These are phyloP conservation scores for Lithodes maja DNA, from an alignment of 2,888 invertebrate species.

Conservation along the genomic window DNA sequence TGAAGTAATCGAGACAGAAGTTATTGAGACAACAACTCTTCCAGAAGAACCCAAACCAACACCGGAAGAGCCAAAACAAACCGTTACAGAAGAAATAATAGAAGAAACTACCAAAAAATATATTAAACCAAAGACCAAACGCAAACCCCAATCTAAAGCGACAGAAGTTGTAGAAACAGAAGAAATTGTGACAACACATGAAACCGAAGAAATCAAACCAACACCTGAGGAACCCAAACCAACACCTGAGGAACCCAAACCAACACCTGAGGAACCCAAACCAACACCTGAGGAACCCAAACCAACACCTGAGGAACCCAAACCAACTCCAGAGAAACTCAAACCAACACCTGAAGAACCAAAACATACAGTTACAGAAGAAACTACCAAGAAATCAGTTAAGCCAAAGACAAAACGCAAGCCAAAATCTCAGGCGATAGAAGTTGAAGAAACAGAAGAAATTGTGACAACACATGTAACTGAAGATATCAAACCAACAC, in stretches of 20 bases:
- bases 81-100: not conserved
- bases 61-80: conserved; percentile 38
- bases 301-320: conserved; percentile 14
- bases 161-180: not conserved
- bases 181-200: not conserved
- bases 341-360: conserved; percentile 13
- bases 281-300: conserved; percentile 20
- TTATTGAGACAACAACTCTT: conserved; percentile 15
- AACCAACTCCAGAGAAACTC: not conserved
- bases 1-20: not conserved
- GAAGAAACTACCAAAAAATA: conserved; percentile 2
- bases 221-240: not conserved
- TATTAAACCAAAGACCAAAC: conserved; percentile 12
- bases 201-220: conserved; percentile 5
- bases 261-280: not conserved
- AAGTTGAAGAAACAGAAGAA: conserved; percentile 18
- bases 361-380: conserved; percentile 18
- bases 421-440: not conserved
- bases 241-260: not conserved
- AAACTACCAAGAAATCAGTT: not conserved
- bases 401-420: conserved; percentile 8
- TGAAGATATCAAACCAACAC: conserved; percentile 42
- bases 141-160: conserved; percentile 4
- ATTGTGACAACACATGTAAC: conserved; percentile 1
- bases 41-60: conserved; percentile 31